A percentile compares a stretch with the other conserved stretches of the same genome.
Conservation (phyloP, 2,797 vertebrate species). For the Myotis vivesi region DNA sequence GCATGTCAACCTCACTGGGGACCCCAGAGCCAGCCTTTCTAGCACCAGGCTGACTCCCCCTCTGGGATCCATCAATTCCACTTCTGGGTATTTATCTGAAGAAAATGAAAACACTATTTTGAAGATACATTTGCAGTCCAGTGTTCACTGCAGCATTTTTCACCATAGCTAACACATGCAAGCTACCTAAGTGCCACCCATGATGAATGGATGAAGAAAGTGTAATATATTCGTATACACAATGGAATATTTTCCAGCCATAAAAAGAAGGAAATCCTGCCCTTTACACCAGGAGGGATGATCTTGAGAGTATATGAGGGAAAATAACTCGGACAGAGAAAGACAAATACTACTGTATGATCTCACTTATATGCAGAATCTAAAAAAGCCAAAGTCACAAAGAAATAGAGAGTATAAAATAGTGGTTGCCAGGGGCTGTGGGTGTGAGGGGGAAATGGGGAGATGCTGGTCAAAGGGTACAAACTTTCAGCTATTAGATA, state of each 20-base stretch:
- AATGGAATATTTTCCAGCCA: neutral
- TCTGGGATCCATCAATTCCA: neutral
- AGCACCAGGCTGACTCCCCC: neutral
- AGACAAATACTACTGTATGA: neutral
- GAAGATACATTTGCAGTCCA: neutral
- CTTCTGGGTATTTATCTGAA: neutral
- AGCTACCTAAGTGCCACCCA: no score
- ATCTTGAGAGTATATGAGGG: neutral
- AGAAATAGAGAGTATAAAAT: neutral
- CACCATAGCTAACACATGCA: no score
- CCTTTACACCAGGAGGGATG: neutral
- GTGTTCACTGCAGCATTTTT: neutral
- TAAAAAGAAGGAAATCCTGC: neutral
- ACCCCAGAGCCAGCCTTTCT: neutral
- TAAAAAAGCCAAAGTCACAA: neutral
- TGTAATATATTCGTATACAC: no score
- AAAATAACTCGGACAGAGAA: neutral
- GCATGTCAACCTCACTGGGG: neutral
- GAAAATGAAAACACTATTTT: neutral
- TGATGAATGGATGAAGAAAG: no score
- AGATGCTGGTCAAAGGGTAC: neutral
- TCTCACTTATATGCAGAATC: no score
- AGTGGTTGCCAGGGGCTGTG: neutral
- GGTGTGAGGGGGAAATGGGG: neutral
- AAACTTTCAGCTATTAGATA: neutral